Evolutionary conservation across 2,113 vertebrate genomes (phyloP), one percentile per base, ranked within the genome.

Genomic region (Dolichallabes microphthalmus): DNA sequence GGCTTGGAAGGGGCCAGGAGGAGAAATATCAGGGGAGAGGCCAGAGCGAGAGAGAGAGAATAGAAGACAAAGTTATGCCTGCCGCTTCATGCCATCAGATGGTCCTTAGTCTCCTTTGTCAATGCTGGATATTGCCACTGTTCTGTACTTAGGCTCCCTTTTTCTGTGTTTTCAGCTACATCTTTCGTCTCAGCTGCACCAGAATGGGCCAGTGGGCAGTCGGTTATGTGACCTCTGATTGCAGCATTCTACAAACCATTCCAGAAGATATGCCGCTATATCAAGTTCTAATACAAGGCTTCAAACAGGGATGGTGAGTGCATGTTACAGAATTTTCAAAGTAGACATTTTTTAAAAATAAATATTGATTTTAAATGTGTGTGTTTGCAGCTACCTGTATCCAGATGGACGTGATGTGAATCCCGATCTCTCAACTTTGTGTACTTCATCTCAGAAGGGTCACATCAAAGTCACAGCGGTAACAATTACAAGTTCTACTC

Each of bases 151-250:
- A 39, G 32, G 39, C 35, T 45, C 5, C 17, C 4, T 8, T 50
- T 52, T 85, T 15, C 6, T 71, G 45, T 79, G 30, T 79, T 14
- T 15, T 50, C 88, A 97, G 96, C 90, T 97, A 96, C 76, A 95
- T 97, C 74, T 97, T 96, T 86, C 94, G 97, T 4, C 94, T 96
- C 73, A 97, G 96, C 91, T 97, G 96, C 87, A 97, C 97, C 7
- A 93, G 91, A 88, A 93, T 95, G 91, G 97, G 97, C 0, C 94
- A 96, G 82, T 97, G 97, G 97, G 97, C 96, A 3, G 96, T 97
- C 2, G 96, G 96, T 2, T 94, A 96, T 0, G 96, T 97, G 89
- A 96, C 92, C 12, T 10, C 60, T 0, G 92, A 94, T 0, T 94
- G 96, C 11, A 87, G 55, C 86, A 94, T 97, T 80, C 57, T 96